Conservation (phyloP, 2,797 vertebrate species). For the Macropus fuliginosus region DNA sequence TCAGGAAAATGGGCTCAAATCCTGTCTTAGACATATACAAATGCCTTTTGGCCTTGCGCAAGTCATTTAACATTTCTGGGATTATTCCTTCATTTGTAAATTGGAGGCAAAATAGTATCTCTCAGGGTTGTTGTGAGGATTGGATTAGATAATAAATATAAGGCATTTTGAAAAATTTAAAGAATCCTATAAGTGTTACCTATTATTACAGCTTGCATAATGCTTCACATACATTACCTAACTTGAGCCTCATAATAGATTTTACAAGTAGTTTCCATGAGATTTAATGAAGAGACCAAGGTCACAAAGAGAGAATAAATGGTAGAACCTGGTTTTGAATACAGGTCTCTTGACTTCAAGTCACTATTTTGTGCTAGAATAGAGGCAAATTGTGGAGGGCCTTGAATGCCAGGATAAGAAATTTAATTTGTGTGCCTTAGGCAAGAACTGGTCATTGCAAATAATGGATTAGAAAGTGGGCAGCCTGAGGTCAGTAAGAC, state of each 20-base stretch:
- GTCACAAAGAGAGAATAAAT: not conserved
- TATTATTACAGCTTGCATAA: not conserved
- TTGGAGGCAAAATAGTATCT: not conserved
- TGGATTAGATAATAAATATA: not conserved
- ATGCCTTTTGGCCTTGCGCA: not conserved
- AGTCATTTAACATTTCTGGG: not conserved
- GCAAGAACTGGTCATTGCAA: not conserved
- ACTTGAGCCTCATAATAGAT: not conserved
- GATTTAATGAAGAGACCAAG: not conserved
- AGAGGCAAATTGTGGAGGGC: not conserved
- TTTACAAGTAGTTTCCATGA: not conserved
- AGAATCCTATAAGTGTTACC: not conserved
- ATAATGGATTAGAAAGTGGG: not conserved
- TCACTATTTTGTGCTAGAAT: too few relatives aligned
- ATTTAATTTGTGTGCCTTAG: not conserved
- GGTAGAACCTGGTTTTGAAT: not conserved
- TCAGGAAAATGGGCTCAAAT: not conserved
- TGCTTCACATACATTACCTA: not conserved
- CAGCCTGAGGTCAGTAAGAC: not conserved
- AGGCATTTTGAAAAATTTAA: not conserved
- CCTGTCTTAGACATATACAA: not conserved
- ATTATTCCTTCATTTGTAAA: not conserved
- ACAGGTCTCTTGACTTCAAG: too few relatives aligned
- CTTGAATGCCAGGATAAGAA: not conserved
- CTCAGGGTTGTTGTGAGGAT: not conserved